A percentile compares a stretch with the other conserved stretches of the same genome.
These are phyloP conservation scores for Darevskia mixta DNA, from an alignment of 2,797 vertebrate genomes.

Conservation along the genomic window DNA sequence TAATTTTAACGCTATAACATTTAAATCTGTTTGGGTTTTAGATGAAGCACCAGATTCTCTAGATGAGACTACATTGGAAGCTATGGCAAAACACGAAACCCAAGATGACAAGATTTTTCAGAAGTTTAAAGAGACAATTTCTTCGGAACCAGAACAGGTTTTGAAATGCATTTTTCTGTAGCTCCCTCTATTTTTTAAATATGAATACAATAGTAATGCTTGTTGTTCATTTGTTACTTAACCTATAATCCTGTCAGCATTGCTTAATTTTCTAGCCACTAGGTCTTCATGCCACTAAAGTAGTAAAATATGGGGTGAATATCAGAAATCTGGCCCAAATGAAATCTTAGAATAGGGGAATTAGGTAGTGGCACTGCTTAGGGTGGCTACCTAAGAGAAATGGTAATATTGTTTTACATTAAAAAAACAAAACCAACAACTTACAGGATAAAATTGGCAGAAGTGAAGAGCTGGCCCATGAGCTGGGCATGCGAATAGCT, in stretches of 20 bases:
- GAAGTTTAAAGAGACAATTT: conserved; percentile 86
- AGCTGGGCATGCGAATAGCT: too few species aligned
- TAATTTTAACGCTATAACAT: background rate
- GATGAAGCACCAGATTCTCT: conserved; percentile 67
- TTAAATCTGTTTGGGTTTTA: conserved; percentile 47
- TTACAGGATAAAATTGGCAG: background rate
- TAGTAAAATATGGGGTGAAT: background rate
- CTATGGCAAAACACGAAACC: conserved; percentile 92
- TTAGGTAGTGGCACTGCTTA: background rate
- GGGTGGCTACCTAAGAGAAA: background rate
- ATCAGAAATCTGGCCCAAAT: background rate
- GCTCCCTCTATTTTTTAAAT: background rate
- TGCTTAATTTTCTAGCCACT: background rate
- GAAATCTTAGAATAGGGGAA: background rate
- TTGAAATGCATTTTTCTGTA: background rate
- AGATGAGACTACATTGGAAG: conserved; percentile 86
- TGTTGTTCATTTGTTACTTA: background rate
- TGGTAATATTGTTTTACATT: background rate
- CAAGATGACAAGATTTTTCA: conserved; percentile 88
- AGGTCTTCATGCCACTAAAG: background rate
- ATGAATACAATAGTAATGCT: background rate
- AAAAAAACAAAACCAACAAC: background rate
- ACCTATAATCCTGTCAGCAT: background rate
- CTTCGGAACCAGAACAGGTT: conserved; percentile 92
- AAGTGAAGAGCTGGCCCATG: background rate